phyloP scores from a whole-genome alignment of 2,797 vertebrate genomes.

The Megaceryle alcyon region DNA sequence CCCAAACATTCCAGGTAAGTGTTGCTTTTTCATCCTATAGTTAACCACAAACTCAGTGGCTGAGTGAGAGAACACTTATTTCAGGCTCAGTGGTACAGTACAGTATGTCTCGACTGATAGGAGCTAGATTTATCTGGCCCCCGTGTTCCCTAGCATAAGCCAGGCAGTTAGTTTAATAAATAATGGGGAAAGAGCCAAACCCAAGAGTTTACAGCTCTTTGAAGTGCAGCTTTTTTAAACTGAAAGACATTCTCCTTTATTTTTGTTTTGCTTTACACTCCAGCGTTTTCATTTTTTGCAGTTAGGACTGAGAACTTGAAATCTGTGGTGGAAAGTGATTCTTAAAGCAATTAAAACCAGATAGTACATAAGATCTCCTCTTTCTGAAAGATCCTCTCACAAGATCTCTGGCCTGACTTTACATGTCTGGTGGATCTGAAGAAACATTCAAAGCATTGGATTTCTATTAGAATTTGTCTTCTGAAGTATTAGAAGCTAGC shows the following conservation, averaged over 20 bases:
- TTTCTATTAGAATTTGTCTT: background rate
- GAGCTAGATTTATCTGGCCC: background rate
- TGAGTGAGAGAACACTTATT: background rate
- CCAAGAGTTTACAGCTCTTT: too few species aligned
- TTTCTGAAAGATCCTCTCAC: background rate
- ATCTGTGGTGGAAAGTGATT: background rate
- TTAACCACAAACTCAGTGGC: background rate
- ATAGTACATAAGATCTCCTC: background rate
- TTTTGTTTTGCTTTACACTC: background rate
- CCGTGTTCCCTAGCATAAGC: background rate
- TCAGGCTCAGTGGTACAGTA: background rate
- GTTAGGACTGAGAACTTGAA: background rate
- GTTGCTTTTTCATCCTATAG: background rate
- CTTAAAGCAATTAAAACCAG: background rate
- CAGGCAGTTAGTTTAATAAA: background rate
- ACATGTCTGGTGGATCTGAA: background rate
- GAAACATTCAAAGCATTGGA: background rate
- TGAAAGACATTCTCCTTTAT: background rate
- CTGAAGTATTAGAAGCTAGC: background rate
- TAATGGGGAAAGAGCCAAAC: background rate
- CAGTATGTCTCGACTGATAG: background rate
- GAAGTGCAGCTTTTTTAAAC: background rate
- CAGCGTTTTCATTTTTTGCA: background rate
- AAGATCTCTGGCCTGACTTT: background rate
- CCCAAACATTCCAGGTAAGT: constrained; percentile 92